phyloP scores from a whole-genome alignment of 2,797 vertebrate genomes.

The Synanceia verrucosa region DNA sequence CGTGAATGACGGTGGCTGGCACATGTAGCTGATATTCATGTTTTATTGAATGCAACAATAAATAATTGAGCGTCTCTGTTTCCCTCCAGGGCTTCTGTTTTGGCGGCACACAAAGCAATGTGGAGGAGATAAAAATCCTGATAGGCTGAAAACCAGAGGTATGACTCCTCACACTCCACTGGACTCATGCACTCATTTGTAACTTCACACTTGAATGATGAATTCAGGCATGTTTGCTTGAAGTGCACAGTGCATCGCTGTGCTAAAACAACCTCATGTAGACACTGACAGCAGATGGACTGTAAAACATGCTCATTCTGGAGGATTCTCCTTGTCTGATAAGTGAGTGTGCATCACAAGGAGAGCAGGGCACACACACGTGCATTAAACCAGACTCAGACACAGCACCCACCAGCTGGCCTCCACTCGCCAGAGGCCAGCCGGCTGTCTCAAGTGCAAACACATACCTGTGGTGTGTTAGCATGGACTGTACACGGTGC shows the following conservation, averaged over 20 bases:
- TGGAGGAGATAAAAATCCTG: constrained; percentile 77
- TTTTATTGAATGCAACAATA: constrained; percentile 65
- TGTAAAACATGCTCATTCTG: constrained; percentile 9
- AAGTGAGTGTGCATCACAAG: not conserved
- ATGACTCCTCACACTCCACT: constrained; percentile 36
- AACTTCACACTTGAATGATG: constrained; percentile 11
- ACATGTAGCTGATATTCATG: constrained; percentile 50
- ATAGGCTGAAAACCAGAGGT: constrained; percentile 73
- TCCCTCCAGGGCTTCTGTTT: constrained; percentile 70
- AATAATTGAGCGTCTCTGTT: constrained; percentile 71
- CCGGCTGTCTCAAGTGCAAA: constrained; percentile 12
- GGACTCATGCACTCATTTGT: not conserved
- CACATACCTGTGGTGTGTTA: constrained; percentile 24
- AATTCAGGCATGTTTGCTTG: not conserved
- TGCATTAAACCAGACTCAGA: not conserved
- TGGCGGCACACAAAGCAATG: constrained; percentile 69
- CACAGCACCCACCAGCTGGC: constrained; percentile 22
- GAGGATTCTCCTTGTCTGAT: not conserved
- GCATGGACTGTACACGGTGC: not conserved
- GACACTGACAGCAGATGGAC: constrained; percentile 5
- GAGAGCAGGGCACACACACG: not conserved
- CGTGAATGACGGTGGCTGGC: constrained; percentile 31
- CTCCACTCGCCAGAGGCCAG: constrained; percentile 16
- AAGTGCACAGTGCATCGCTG: not conserved
- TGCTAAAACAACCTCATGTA: not conserved